Percentiles rank a stretch among this genome's conserved stretches.
Conservation (phyloP, 2,888 invertebrate species). For the Metopia argyrocephala region DNA sequence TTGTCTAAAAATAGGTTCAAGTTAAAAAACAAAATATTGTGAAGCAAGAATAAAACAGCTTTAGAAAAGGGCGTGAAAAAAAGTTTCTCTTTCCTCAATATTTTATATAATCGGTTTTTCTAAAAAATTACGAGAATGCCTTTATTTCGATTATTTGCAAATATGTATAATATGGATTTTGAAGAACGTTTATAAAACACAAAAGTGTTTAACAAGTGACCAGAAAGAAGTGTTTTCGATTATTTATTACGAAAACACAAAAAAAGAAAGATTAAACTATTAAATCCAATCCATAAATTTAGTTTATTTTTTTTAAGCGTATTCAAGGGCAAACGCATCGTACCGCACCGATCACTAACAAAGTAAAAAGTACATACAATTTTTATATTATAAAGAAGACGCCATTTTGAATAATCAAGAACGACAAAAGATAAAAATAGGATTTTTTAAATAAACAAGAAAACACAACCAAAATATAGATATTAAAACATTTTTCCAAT, state of each 20-base stretch:
- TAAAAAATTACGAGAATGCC: constrained; percentile 60
- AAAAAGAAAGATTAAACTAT: constrained; percentile 32
- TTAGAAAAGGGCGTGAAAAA: constrained; percentile 11
- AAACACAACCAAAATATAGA: constrained; percentile 28
- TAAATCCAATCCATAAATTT: constrained; percentile 1
- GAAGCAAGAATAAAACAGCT: neutral
- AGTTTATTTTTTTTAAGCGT: constrained; percentile 34
- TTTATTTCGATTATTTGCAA: constrained; percentile 67
- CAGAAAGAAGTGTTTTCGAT: constrained; percentile 56
- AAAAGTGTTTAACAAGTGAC: constrained; percentile 49
- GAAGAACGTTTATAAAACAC: constrained; percentile 73
- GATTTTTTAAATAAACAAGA: constrained; percentile 46
- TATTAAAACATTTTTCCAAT: constrained; percentile 51
- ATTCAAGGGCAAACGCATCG: constrained; percentile 43
- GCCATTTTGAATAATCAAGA: constrained; percentile 53
- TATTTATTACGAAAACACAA: constrained; percentile 48
- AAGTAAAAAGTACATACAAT: constrained; percentile 12
- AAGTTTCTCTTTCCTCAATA: constrained; percentile 1
- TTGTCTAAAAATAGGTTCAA: constrained; percentile 16
- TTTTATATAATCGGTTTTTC: constrained; percentile 50
- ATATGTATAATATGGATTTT: constrained; percentile 74
- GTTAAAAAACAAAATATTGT: neutral
- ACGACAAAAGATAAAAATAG: constrained; percentile 41
- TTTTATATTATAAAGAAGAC: constrained; percentile 20
- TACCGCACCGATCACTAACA: constrained; percentile 7